Conservation (phyloP, 1,140 invertebrate species). For the Drosophila pallidifrons region DNA sequence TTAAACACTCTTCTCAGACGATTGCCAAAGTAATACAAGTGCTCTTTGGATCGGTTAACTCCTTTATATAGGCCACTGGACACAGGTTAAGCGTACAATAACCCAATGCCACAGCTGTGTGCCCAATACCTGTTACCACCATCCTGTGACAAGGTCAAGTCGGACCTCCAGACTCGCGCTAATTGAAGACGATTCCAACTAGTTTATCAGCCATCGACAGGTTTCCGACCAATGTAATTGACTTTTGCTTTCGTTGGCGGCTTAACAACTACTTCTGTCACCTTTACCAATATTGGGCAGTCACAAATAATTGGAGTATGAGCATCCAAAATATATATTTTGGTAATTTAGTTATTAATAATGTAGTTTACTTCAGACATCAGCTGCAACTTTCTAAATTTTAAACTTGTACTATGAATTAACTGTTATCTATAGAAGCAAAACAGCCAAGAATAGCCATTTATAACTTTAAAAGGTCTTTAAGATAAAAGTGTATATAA, state of each 20-base stretch:
- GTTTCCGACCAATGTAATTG: constrained; percentile 53
- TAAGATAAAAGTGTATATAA: too few species aligned
- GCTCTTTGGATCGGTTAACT: neutral
- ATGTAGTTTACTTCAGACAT: neutral
- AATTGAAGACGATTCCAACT: constrained; percentile 66
- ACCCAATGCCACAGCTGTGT: constrained; percentile 70
- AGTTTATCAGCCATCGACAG: constrained; percentile 77
- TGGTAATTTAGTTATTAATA: constrained; percentile 5
- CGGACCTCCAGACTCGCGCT: constrained; percentile 58
- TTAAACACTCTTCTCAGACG: constrained; percentile 43
- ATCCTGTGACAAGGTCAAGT: constrained; percentile 62
- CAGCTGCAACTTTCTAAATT: too few species aligned
- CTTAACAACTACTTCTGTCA: constrained; percentile 15
- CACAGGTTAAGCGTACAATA: constrained; percentile 29
- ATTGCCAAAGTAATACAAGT: constrained; percentile 45
- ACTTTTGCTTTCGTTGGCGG: neutral
- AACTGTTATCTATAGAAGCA: too few species aligned
- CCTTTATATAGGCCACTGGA: constrained; percentile 58
- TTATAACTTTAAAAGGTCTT: too few species aligned
- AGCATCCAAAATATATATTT: neutral
- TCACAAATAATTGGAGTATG: neutral
- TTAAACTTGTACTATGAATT: too few species aligned
- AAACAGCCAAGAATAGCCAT: too few species aligned
- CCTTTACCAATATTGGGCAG: neutral
- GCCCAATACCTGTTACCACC: constrained; percentile 49